Percentiles rank a stretch among this genome's conserved stretches.
Conservation (phyloP, 2,888 invertebrate genomes). For the Cataglyphis cursor region DNA sequence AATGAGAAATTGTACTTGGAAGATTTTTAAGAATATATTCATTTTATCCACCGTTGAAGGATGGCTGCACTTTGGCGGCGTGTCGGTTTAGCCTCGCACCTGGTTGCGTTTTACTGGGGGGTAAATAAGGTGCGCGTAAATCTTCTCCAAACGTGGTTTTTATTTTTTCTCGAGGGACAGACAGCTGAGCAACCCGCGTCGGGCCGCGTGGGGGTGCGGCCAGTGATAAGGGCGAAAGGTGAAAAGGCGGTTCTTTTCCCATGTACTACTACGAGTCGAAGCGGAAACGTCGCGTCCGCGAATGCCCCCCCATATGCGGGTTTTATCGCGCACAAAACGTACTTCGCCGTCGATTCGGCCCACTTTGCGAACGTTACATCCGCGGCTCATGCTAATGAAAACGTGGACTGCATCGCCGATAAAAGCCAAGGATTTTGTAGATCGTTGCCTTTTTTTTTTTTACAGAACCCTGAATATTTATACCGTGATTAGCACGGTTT, state of each 20-base stretch:
- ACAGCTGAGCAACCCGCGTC: conserved; percentile 79
- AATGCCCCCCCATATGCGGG: conserved; percentile 74
- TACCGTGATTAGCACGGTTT: background rate
- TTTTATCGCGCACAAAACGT: conserved; percentile 76
- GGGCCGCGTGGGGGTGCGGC: conserved; percentile 53
- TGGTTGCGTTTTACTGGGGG: conserved; percentile 57
- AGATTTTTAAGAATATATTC: conserved; percentile 9
- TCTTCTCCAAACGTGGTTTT: conserved; percentile 68
- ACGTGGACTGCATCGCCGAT: conserved; percentile 6
- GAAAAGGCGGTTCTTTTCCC: conserved; percentile 80
- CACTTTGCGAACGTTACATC: conserved; percentile 69
- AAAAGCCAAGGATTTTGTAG: conserved; percentile 23
- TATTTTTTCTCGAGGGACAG: conserved; percentile 26
- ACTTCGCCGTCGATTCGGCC: conserved; percentile 69
- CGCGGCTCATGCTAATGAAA: conserved; percentile 56
- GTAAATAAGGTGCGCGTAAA: conserved; percentile 42
- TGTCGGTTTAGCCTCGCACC: conserved; percentile 56
- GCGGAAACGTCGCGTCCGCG: conserved; percentile 67
- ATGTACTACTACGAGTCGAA: conserved; percentile 67
- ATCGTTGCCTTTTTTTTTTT: background rate
- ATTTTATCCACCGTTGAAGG: conserved; percentile 21
- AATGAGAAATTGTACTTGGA: background rate
- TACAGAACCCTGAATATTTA: conserved; percentile 3
- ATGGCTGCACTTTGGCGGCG: background rate
- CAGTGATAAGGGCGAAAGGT: conserved; percentile 75